Percentiles rank a stretch among this genome's conserved stretches.
phyloP scores from a whole-genome alignment of 2,113 vertebrate species.

The Cyanoramphus novaezelandiae region DNA sequence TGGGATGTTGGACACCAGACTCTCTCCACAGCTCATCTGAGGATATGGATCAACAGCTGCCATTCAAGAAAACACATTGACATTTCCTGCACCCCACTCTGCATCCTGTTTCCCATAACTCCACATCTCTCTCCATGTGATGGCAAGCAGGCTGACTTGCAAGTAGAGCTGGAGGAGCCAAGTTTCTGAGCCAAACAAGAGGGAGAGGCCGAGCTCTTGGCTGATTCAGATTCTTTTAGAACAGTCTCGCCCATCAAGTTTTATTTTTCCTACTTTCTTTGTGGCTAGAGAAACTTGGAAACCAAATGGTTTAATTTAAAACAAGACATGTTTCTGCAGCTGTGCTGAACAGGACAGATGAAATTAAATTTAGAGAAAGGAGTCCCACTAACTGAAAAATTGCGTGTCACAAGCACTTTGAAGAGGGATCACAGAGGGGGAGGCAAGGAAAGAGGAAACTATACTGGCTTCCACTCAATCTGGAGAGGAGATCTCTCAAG shows the following conservation, averaged over 20 bases:
- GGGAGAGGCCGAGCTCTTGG: slow-evolving; percentile 23
- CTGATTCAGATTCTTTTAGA: not conserved
- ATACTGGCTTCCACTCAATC: accelerated
- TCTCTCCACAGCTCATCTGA: not conserved
- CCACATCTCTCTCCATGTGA: not conserved
- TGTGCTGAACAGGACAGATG: not conserved
- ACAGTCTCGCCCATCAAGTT: not conserved
- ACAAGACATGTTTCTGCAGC: not conserved
- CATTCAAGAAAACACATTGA: not conserved
- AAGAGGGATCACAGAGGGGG: not conserved
- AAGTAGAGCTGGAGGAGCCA: not conserved
- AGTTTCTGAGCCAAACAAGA: not conserved
- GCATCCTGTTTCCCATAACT: not conserved
- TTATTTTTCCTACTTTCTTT: not conserved
- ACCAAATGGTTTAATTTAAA: not conserved
- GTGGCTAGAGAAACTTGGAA: not conserved
- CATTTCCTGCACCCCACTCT: not conserved
- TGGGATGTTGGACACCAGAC: too few relatives aligned
- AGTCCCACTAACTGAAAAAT: not conserved
- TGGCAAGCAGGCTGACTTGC: not conserved
- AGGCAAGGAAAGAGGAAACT: not conserved
- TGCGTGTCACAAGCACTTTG: not conserved
- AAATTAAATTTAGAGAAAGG: not conserved
- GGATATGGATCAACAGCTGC: not conserved
- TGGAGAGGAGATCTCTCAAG: not conserved